Percentiles rank a stretch among this genome's conserved stretches.
Conservation (phyloP, 2,797 vertebrate species). For the Phoebastria nigripes region DNA sequence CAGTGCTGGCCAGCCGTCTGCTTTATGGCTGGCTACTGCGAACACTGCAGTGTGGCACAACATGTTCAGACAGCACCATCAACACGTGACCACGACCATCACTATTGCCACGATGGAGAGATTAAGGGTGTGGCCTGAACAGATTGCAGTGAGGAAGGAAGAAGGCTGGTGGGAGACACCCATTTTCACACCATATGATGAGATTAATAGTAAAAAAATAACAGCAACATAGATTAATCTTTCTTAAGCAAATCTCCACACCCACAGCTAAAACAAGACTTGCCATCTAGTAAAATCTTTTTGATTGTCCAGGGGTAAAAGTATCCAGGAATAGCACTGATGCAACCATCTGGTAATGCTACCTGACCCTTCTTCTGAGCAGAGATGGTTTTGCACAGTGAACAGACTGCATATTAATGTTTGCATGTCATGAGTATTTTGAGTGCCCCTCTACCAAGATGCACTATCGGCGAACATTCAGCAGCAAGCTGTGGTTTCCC, state of each 20-base stretch:
- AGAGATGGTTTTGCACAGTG: background rate
- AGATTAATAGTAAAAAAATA: background rate
- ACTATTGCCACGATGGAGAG: background rate
- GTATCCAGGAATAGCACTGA: background rate
- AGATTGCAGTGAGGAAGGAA: background rate
- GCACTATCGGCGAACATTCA: background rate
- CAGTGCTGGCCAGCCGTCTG: background rate
- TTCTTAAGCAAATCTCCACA: background rate
- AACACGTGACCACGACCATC: accelerated
- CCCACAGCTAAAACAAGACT: background rate
- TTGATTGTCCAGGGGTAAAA: background rate
- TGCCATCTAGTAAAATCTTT: background rate
- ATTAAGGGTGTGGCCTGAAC: background rate
- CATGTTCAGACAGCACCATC: background rate
- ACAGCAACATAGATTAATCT: background rate
- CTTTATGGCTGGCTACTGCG: background rate
- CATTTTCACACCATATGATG: background rate
- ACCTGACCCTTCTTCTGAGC: background rate
- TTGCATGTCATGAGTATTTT: background rate
- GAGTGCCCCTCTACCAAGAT: background rate
- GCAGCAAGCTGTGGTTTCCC: background rate
- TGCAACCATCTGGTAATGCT: background rate
- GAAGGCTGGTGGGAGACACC: background rate
- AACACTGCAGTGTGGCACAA: background rate
- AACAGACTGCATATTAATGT: background rate